Conservation (phyloP, 2,888 invertebrate genomes). For the Galeruca laticollis region DNA sequence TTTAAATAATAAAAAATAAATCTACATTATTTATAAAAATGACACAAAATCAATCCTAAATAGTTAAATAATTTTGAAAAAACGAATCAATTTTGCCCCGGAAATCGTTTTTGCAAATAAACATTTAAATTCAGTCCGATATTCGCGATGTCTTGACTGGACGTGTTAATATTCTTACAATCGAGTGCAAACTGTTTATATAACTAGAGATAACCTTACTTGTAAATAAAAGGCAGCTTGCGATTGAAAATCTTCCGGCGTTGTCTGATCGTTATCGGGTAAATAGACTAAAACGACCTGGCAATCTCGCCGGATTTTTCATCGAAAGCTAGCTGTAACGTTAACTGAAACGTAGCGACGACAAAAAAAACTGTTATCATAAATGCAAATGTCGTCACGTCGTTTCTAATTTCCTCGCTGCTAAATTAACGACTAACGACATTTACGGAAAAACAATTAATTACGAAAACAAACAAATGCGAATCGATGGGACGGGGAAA, state of each 20-base stretch:
- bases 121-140: too few species aligned
- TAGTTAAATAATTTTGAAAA: too few species aligned
- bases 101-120: too few species aligned
- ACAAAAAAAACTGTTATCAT: background rate
- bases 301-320: background rate
- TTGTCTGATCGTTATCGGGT: background rate
- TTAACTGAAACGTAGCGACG: background rate
- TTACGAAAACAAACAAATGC: conserved; percentile 40
- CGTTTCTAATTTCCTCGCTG: background rate
- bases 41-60: too few species aligned
- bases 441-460: conserved; percentile 25
- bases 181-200: background rate
- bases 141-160: background rate
- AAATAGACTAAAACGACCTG: background rate
- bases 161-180: background rate
- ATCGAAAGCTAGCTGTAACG: background rate
- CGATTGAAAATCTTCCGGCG: background rate
- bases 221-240: background rate
- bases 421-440: background rate
- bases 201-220: background rate
- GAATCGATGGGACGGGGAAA: conserved; percentile 24
- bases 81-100: too few species aligned
- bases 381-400: conserved; percentile 6
- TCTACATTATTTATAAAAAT: too few species aligned
- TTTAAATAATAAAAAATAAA: too few species aligned